Percentiles rank a stretch among this genome's conserved stretches.
These are phyloP conservation scores for Rhogogaster chlorosoma DNA, from an alignment of 2,888 invertebrate genomes.

Conservation along the genomic window DNA sequence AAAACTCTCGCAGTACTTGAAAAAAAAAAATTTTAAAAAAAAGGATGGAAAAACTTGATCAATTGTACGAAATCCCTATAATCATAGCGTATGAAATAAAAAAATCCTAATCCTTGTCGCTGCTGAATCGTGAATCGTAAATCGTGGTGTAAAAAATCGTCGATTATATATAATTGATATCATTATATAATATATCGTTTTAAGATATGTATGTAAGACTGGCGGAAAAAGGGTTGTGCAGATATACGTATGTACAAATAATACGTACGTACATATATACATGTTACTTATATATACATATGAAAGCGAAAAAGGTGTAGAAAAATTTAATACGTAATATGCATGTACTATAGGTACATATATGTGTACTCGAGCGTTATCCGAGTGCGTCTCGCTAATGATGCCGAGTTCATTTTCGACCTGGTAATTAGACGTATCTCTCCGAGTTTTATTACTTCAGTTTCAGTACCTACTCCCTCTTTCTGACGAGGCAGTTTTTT, in stretches of 20 bases:
- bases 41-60: too few relatives aligned
- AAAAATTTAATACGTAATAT: conserved; percentile 4
- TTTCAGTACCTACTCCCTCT: conserved; percentile 1
- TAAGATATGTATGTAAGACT: background rate
- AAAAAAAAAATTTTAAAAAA: too few relatives aligned
- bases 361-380: conserved; percentile 29
- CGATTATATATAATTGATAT: too few relatives aligned
- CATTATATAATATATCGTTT: background rate
- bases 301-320: background rate
- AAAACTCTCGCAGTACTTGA: too few relatives aligned
- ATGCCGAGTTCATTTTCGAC: conserved; percentile 48
- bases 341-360: background rate
- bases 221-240: background rate
- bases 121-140: too few relatives aligned
- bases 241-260: too few relatives aligned
- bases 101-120: too few relatives aligned
- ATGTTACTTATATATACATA: background rate
- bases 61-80: too few relatives aligned
- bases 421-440: conserved; percentile 50
- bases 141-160: too few relatives aligned
- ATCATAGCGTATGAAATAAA: too few relatives aligned
- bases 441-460: conserved; percentile 40
- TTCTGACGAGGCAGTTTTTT: conserved; percentile 20
- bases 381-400: conserved; percentile 45
- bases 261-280: background rate